phyloP scores from a whole-genome alignment of 2,797 vertebrate species.

The Aulostomus chinensis region DNA sequence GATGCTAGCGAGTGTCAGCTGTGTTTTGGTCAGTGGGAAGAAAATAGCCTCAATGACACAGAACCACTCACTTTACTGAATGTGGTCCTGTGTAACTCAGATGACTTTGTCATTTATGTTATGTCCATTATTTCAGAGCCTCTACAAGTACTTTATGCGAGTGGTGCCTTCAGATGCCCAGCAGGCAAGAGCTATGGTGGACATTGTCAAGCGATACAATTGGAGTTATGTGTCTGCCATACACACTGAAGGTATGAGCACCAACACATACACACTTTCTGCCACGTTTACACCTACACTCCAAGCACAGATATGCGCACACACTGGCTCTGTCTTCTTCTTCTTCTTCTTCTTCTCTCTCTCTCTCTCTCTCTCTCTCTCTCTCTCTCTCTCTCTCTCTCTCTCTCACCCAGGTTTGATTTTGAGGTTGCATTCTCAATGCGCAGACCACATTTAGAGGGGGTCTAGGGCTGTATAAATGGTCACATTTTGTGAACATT shows the following conservation, averaged over 20 bases:
- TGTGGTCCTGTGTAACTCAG: constrained; percentile 5
- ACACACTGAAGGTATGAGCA: constrained; percentile 91
- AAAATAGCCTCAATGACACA: no score
- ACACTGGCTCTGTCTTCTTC: background rate
- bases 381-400: no score
- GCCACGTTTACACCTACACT: constrained; percentile 4
- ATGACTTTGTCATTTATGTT: constrained; percentile 5
- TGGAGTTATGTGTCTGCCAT: constrained; percentile 99
- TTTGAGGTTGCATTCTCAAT: no score
- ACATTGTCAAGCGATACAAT: constrained; percentile 99
- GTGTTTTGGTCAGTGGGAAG: no score
- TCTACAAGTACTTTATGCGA: constrained; percentile 91
- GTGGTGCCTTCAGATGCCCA: constrained; percentile 98
- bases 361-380: background rate
- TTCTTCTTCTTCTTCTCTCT: background rate
- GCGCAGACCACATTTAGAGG: no score
- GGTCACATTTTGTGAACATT: no score
- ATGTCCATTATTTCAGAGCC: constrained; percentile 57
- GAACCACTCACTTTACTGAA: no score
- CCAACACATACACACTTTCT: constrained; percentile 12
- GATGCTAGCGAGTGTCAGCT: no score
- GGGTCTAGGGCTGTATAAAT: no score
- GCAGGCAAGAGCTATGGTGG: constrained; percentile 97
- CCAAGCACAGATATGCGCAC: constrained; percentile 6
- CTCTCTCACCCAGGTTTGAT: no score